Conservation (phyloP, 2,113 vertebrate genomes). For the Dasyprocta punctata region DNA sequence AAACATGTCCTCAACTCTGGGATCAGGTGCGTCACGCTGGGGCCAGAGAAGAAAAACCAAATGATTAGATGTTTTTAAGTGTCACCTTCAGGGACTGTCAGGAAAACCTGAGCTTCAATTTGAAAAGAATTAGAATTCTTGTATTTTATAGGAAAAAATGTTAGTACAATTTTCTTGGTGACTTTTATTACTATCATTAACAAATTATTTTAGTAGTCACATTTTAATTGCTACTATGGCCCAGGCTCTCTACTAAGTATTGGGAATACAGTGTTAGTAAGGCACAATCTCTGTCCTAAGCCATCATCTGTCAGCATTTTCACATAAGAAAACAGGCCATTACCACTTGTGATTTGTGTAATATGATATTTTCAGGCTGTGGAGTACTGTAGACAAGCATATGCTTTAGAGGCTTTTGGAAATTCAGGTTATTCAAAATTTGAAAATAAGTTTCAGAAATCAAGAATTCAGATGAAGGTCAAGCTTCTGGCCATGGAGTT, state of each 20-base stretch:
- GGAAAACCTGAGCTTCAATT: not conserved
- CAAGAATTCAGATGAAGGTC: conserved; percentile 1
- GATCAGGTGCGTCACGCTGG: not conserved
- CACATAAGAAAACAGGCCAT: not conserved
- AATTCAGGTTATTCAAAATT: not conserved
- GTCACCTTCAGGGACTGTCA: not conserved
- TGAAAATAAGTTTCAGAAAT: not conserved
- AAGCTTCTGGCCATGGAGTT: not conserved
- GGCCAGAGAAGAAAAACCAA: not conserved
- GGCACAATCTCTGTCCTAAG: not conserved
- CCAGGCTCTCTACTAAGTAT: not conserved
- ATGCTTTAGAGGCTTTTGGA: not conserved
- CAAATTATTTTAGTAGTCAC: not conserved
- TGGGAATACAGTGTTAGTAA: not conserved
- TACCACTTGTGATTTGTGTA: rapidly evolving
- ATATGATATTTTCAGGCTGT: rapidly evolving
- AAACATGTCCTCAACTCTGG: not conserved
- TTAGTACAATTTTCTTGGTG: not conserved
- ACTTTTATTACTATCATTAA: not conserved
- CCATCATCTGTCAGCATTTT: not conserved
- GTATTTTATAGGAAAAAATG: not conserved
- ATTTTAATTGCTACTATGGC: not conserved
- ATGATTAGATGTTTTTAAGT: not conserved
- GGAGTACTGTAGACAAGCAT: not conserved
- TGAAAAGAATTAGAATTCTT: not conserved